Evolutionary conservation across 92 coral and sea anemone species (phyloP), one percentile per base, ranked within the genome.

Genomic region (Siderastrea siderea): DNA sequence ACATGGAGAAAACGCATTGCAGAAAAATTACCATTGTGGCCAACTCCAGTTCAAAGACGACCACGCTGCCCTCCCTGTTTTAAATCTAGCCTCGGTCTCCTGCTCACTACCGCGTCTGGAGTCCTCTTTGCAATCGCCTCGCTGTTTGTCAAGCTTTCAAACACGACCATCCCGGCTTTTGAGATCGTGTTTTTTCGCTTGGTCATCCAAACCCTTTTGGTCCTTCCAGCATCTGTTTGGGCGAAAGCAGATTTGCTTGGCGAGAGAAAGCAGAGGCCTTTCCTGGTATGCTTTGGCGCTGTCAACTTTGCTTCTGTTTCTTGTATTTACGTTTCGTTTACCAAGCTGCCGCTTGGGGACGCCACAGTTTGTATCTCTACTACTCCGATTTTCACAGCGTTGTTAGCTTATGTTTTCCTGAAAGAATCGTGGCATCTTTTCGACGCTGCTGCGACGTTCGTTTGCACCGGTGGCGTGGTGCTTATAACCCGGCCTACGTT

Each of bases 301-400:
- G 90, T 95, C 0, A 95, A 95, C 61, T 95, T 95, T 54, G 94
- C 91, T 0, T 95, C 94, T 6, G 90, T 95, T 69, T 95, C 98
- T 50, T 86, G 95, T 61, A 90, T 95, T 50, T 95, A 95, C 78
- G 95, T 94, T 48, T 95, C 98, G 71, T 95, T 95, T 44, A 95
- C 96, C 10, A 89, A 82, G 72, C 96, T 95, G 0, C 98, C 98
- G 0, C 73, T 92, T 50, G 96, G 98, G 66, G 98, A 95, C 68
- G 98, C 98, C 16, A 95, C 98, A 7, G 98, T 93, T 15, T 80
- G 91, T 47, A 95, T 95, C 7, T 95, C 98, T 7, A 90, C 98
- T 3, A 95, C 98, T 11, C 98, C 98, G 8, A 83, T 95, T 13
- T 95, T 95, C 79, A 93, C 98, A 2, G 98, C 96, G 1, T 47